Conservation (phyloP, 2,888 invertebrate species). For the Fragum fragum region DNA sequence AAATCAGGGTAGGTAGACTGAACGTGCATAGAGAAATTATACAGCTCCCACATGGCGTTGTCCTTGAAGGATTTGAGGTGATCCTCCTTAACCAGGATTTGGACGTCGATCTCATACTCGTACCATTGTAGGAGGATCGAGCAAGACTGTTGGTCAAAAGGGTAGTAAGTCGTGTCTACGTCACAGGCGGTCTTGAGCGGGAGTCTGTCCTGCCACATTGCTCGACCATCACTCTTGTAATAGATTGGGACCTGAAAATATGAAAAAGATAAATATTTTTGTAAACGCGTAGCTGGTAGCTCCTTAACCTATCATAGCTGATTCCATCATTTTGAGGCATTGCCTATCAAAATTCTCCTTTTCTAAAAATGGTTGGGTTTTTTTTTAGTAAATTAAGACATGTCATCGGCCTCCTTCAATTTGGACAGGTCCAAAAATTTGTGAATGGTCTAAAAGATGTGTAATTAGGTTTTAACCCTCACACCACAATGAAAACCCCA, state of each 20-base stretch:
- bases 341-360: too few species aligned
- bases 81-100: neutral
- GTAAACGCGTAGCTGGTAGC: too few species aligned
- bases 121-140: slow-evolving; percentile 14
- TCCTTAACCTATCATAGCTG: too few species aligned
- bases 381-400: too few species aligned
- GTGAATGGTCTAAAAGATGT: too few species aligned
- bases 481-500: too few species aligned
- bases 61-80: neutral
- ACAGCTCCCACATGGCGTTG: slow-evolving; percentile 18
- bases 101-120: slow-evolving; percentile 9
- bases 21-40: slow-evolving; percentile 5
- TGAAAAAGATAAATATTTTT: neutral
- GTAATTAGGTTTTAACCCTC: too few species aligned
- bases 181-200: slow-evolving; percentile 23
- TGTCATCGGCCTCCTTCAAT: too few species aligned
- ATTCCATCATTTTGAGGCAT: too few species aligned
- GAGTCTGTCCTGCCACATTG: slow-evolving; percentile 12
- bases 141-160: slow-evolving; percentile 26
- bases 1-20: slow-evolving; percentile 2
- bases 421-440: too few species aligned
- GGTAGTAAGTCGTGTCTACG: slow-evolving; percentile 29
- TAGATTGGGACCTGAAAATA: slow-evolving; percentile 6
- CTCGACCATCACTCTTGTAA: neutral
- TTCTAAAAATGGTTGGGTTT: too few species aligned